These are phyloP conservation scores for Mystacides longicornis DNA, from an alignment of 2,888 invertebrate species.

Conservation along the genomic window DNA sequence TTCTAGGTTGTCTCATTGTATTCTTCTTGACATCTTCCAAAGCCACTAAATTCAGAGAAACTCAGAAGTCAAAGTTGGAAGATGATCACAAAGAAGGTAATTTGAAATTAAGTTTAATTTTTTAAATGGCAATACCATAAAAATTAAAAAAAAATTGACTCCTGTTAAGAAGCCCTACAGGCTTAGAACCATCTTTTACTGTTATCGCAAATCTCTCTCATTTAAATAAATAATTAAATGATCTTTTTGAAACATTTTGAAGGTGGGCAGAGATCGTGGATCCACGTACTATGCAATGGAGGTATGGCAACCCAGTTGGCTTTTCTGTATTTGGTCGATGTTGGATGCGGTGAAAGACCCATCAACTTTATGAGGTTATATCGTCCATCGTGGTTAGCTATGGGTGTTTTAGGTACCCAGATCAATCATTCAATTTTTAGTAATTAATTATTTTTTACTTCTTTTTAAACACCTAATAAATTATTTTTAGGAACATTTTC, in stretches of 20 bases:
- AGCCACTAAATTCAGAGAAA: conserved; percentile 68
- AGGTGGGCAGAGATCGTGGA: conserved; percentile 84
- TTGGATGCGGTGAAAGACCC: conserved; percentile 69
- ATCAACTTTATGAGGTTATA: conserved; percentile 71
- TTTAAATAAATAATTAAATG: not conserved
- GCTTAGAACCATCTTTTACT: too few relatives aligned
- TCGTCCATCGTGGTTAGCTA: conserved; percentile 73
- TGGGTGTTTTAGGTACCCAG: conserved; percentile 70
- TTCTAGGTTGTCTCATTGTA: conserved; percentile 60
- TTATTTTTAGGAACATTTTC: conserved; percentile 56
- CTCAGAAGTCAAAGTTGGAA: conserved; percentile 62
- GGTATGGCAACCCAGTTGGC: conserved; percentile 80
- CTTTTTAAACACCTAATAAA: too few relatives aligned
- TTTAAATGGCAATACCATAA: too few relatives aligned
- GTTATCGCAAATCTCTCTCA: too few relatives aligned
- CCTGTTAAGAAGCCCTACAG: too few relatives aligned
- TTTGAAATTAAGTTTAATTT: not conserved
- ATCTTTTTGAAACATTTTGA: conserved; percentile 7
- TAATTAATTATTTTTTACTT: too few relatives aligned
- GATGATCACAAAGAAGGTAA: conserved; percentile 72
- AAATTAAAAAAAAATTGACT: too few relatives aligned
- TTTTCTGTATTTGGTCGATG: conserved; percentile 69
- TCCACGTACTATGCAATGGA: conserved; percentile 83
- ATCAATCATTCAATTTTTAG: too few relatives aligned
- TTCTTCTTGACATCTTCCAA: conserved; percentile 77